Percentiles rank a stretch among this genome's conserved stretches.
These are phyloP conservation scores for Semicossyphus pulcher DNA, from an alignment of 2,113 vertebrate species.

Conservation along the genomic window DNA sequence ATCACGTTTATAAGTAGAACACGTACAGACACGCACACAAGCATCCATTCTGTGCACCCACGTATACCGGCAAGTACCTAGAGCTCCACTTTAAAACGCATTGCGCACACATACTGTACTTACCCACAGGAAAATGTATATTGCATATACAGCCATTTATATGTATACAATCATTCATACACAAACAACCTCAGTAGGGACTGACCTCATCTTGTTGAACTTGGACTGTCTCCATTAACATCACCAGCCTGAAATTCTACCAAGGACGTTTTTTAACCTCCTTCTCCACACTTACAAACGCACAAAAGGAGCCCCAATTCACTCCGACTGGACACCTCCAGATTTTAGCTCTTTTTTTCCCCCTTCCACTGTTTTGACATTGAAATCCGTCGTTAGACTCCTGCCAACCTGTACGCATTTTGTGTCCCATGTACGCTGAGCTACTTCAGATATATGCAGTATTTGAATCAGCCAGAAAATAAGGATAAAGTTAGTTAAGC, in stretches of 20 bases:
- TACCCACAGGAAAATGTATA: conserved; percentile 68
- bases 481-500: conserved; percentile 15
- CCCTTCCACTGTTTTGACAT: not conserved
- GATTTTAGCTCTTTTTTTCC: not conserved
- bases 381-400: conserved; percentile 29
- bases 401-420: conserved; percentile 69
- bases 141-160: conserved; percentile 73
- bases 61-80: conserved; percentile 63
- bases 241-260: conserved; percentile 80
- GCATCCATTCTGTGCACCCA: conserved; percentile 63
- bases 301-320: conserved; percentile 50
- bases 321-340: conserved; percentile 26
- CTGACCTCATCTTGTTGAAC: conserved; percentile 75
- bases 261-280: conserved; percentile 55
- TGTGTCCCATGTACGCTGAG: conserved; percentile 54
- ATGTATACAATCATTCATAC: conserved; percentile 79
- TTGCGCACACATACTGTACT: conserved; percentile 71
- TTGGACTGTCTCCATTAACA: conserved; percentile 70
- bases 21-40: conserved; percentile 42
- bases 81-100: conserved; percentile 71
- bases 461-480: not conserved
- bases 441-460: no score
- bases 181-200: conserved; percentile 78
- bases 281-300: conserved; percentile 44
- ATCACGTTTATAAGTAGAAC: conserved; percentile 50